phyloP scores from a whole-genome alignment of 2,888 invertebrate species.

The Helleia helle region DNA sequence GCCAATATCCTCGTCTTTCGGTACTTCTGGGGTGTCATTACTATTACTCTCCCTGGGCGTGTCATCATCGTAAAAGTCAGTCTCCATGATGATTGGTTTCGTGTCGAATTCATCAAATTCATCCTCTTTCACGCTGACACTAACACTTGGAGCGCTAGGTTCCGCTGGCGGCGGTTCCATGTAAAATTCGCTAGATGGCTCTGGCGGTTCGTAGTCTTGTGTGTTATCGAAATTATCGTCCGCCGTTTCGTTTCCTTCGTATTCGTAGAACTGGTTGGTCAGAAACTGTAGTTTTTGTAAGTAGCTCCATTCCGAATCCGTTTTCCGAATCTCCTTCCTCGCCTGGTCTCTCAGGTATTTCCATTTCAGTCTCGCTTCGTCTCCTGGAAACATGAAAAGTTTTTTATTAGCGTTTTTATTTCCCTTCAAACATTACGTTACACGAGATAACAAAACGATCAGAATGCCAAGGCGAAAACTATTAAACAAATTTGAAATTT shows the following conservation, averaged over 20 bases:
- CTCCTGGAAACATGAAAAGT: constrained; percentile 37
- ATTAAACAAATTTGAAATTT: too few species aligned
- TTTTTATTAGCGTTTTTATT: too few species aligned
- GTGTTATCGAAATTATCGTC: constrained; percentile 30
- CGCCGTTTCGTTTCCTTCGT: constrained; percentile 41
- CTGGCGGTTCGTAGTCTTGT: constrained; percentile 32
- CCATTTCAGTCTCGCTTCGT: constrained; percentile 65
- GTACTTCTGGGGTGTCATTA: constrained; percentile 26
- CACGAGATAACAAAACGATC: too few species aligned
- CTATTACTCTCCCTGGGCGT: constrained; percentile 41
- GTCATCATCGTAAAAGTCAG: constrained; percentile 63
- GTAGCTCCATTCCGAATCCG: constrained; percentile 58
- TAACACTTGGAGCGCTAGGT: constrained; percentile 16
- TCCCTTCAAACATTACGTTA: too few species aligned
- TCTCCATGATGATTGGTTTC: constrained; percentile 61
- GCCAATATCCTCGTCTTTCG: constrained; percentile 60
- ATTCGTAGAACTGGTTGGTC: constrained; percentile 60
- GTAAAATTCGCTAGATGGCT: constrained; percentile 40
- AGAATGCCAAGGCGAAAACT: too few species aligned
- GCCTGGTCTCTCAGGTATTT: constrained; percentile 64
- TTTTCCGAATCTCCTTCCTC: constrained; percentile 56
- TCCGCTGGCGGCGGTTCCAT: constrained; percentile 30
- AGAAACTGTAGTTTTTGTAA: constrained; percentile 56
- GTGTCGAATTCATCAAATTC: constrained; percentile 66
- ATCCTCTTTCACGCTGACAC: constrained; percentile 44